Evolutionary conservation across 2,888 invertebrate genomes (phyloP).

Genomic region (Carterocephalus palaemon): DNA sequence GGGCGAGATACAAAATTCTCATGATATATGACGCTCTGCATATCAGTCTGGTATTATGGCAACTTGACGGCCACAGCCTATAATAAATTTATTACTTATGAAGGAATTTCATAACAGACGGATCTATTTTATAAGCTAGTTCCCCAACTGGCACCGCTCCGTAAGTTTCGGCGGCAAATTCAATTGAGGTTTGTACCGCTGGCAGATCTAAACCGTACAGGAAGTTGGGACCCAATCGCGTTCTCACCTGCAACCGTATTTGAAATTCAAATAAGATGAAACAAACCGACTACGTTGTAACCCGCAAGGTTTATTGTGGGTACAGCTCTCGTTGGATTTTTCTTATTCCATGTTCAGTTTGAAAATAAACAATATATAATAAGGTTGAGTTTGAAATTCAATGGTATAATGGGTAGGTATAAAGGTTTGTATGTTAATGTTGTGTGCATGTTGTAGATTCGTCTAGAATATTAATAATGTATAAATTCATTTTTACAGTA

Average conservation of each 20-base stretch:
- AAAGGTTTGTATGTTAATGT: no score
- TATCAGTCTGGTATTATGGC: not conserved
- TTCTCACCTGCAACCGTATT: conserved; percentile 68
- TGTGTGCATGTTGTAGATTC: no score
- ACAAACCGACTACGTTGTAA: conserved; percentile 58
- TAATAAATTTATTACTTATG: not conserved
- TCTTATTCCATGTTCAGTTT: not conserved
- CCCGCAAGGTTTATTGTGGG: conserved; percentile 56
- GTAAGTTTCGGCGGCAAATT: conserved; percentile 54
- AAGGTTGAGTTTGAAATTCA: no score
- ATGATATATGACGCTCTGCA: not conserved
- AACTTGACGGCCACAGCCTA: not conserved
- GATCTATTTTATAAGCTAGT: conserved; percentile 46
- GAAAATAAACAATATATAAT: not conserved
- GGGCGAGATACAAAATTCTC: no score
- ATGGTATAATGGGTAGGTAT: no score
- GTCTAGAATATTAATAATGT: no score
- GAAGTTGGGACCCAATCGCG: conserved; percentile 63
- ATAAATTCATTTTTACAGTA: no score
- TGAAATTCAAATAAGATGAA: conserved; percentile 71
- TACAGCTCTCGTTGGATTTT: conserved; percentile 39
- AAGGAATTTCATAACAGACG: conserved; percentile 23
- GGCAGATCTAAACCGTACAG: conserved; percentile 65
- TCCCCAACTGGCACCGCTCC: conserved; percentile 36
- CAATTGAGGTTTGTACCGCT: conserved; percentile 52